Conservation (phyloP, 2,888 invertebrate species). For the Eupithecia vulgata region DNA sequence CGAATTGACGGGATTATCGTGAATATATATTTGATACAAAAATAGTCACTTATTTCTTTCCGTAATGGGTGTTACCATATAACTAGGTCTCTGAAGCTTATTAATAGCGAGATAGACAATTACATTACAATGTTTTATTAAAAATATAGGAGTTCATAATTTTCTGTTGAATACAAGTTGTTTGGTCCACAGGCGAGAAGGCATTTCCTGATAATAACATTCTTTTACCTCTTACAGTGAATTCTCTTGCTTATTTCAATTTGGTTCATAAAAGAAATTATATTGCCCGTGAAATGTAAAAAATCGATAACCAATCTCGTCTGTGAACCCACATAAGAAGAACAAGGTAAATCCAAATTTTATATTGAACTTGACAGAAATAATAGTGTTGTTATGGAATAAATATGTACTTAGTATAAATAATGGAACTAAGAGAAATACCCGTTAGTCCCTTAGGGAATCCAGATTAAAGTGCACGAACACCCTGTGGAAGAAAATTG, state of each 20-base stretch:
- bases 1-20: background rate
- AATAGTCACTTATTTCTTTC: background rate
- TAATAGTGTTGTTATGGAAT: background rate
- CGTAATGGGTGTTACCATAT: background rate
- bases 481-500: conserved; percentile 63
- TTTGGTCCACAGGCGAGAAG: conserved; percentile 12
- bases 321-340: conserved; percentile 6
- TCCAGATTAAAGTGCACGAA: conserved; percentile 65
- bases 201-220: background rate
- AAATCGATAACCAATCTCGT: conserved; percentile 1
- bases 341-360: background rate
- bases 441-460: conserved; percentile 33
- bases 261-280: background rate
- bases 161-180: conserved; percentile 4
- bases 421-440: conserved; percentile 27
- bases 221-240: background rate
- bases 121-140: conserved; percentile 10
- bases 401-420: conserved; percentile 4
- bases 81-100: background rate
- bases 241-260: background rate
- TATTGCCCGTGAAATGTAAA: background rate
- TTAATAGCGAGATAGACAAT: background rate
- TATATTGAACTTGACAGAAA: conserved; percentile 2
- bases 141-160: conserved; percentile 4
- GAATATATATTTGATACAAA: background rate